phyloP scores from a whole-genome alignment of 2,797 vertebrate genomes.

The Oryzias dopingdopingensis region DNA sequence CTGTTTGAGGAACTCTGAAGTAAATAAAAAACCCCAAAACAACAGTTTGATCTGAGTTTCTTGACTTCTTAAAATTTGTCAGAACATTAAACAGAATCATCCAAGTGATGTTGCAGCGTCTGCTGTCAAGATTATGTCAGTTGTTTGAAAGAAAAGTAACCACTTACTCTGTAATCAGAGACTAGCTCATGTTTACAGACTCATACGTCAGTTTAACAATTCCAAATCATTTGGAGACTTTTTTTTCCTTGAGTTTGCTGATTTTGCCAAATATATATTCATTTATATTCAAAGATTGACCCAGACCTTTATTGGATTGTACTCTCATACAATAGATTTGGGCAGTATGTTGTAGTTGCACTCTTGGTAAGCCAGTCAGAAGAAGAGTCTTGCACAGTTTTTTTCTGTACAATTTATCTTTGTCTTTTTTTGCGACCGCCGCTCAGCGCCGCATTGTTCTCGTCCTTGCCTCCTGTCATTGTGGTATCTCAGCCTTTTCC shows the following conservation, averaged over 20 bases:
- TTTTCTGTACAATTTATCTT: conserved; percentile 9
- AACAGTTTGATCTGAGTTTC: background rate
- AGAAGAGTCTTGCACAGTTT: conserved; percentile 35
- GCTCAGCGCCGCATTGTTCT: conserved; percentile 34
- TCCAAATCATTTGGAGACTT: background rate
- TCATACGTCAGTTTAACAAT: background rate
- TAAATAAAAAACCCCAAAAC: background rate
- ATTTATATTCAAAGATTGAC: conserved; percentile 20
- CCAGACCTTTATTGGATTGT: conserved; percentile 27
- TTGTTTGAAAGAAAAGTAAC: background rate
- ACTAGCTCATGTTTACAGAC: background rate
- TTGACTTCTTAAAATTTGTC: background rate
- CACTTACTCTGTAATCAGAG: background rate
- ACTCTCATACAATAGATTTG: conserved; percentile 25
- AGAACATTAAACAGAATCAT: background rate
- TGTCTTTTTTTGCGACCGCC: conserved; percentile 12
- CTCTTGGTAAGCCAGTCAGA: conserved; percentile 23
- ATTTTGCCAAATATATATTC: background rate
- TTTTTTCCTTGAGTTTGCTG: background rate
- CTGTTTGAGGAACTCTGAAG: background rate
- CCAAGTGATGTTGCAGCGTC: background rate
- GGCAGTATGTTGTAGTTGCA: conserved; percentile 11
- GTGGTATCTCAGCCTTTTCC: conserved; percentile 28
- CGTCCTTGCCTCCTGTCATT: conserved; percentile 24
- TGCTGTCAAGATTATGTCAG: background rate